These are phyloP conservation scores for Pachyseris speciosa DNA, from an alignment of 64 coral and sea anemone genomes.

Conservation along the genomic window DNA sequence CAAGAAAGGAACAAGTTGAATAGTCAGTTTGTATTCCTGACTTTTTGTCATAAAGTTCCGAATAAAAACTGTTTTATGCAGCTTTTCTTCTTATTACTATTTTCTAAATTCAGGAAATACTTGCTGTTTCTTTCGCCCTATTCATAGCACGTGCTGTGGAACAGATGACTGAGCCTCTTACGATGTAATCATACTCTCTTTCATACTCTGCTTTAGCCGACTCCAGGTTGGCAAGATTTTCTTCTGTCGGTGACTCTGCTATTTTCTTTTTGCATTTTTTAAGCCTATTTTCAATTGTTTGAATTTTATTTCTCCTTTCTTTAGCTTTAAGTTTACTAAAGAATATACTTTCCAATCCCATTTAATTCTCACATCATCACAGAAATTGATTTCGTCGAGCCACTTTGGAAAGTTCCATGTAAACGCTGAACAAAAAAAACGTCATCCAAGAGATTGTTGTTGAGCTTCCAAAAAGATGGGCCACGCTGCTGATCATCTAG, in stretches of 20 bases:
- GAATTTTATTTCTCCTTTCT: constrained; percentile 14
- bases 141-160: too few relatives aligned
- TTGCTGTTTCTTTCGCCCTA: too few relatives aligned
- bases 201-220: neutral
- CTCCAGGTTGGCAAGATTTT: neutral
- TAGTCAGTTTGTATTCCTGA: too few relatives aligned
- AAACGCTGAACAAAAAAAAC: neutral
- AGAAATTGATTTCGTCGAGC: constrained; percentile 14
- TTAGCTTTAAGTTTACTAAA: constrained; percentile 11
- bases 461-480: neutral
- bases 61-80: too few relatives aligned
- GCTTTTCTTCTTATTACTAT: too few relatives aligned
- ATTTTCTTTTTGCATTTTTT: neutral
- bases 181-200: constrained; percentile 6
- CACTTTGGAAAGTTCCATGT: neutral
- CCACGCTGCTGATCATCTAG: neutral
- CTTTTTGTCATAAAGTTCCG: too few relatives aligned
- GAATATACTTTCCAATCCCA: neutral
- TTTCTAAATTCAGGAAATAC: too few relatives aligned
- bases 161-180: constrained; percentile 17
- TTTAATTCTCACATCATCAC: constrained; percentile 1
- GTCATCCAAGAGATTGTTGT: constrained; percentile 3
- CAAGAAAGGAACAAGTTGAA: too few relatives aligned
- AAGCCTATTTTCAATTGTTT: too few relatives aligned
- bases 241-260: constrained; percentile 17